Conservation (phyloP, 2,888 invertebrate species). For the Nomada flava region DNA sequence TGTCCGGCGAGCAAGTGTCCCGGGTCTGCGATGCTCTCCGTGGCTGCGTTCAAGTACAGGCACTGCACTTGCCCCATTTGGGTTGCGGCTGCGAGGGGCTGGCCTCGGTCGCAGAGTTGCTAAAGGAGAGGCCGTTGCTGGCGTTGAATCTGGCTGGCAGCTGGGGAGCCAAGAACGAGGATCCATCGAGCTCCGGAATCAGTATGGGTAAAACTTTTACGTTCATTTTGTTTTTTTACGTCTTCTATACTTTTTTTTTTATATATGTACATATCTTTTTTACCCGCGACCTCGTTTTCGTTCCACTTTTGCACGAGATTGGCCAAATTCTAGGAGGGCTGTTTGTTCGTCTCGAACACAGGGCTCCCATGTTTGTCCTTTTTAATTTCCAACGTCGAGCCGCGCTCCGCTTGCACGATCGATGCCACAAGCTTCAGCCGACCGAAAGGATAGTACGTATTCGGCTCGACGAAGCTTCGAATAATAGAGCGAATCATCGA, state of each 20-base stretch:
- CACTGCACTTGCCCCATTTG: constrained; percentile 86
- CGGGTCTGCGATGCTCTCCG: constrained; percentile 85
- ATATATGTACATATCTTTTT: not conserved
- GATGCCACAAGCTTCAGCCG: not conserved
- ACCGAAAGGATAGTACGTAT: not conserved
- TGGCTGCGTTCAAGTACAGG: constrained; percentile 85
- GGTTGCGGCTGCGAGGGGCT: constrained; percentile 86
- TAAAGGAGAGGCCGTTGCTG: constrained; percentile 84
- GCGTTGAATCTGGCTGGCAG: constrained; percentile 85
- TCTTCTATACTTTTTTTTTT: not conserved
- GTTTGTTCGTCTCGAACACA: not conserved
- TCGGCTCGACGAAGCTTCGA: not conserved
- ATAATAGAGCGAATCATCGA: not conserved
- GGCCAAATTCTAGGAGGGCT: not conserved
- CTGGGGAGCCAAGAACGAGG: constrained; percentile 85
- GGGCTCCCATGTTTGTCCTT: not conserved
- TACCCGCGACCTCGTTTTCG: not conserved
- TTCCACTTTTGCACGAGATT: not conserved
- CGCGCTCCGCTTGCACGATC: constrained; percentile 1
- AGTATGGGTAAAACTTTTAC: constrained; percentile 83
- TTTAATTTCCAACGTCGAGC: constrained; percentile 17
- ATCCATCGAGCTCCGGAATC: constrained; percentile 85
- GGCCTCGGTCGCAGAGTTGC: constrained; percentile 84
- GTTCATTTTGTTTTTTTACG: not conserved
- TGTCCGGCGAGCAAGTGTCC: constrained; percentile 85